Evolutionary conservation across 2,113 vertebrate species (phyloP).

Genomic region (Stictonetta naevosa): DNA sequence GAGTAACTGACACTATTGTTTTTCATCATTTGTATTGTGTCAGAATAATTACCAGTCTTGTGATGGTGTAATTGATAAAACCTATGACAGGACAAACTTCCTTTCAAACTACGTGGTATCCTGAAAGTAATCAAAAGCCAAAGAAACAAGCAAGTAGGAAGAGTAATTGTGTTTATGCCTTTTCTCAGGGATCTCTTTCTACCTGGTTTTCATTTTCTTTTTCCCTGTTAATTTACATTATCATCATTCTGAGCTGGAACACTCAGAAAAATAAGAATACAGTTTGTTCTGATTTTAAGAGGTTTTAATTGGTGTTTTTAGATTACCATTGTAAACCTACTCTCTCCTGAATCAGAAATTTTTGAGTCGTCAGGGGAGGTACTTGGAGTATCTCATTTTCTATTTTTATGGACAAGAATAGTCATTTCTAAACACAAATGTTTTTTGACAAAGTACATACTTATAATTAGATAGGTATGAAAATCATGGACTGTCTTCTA

Average conservation of each 20-base stretch:
- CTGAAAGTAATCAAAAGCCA: conserved; percentile 12
- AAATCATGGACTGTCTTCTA: not conserved
- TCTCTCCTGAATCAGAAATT: not conserved
- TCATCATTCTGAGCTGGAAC: not conserved
- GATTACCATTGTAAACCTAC: not conserved
- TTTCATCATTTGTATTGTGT: not conserved
- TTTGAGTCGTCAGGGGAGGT: not conserved
- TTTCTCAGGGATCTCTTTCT: conserved; percentile 33
- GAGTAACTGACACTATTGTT: not conserved
- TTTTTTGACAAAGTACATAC: not conserved
- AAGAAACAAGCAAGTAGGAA: not conserved
- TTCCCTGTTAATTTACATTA: not conserved
- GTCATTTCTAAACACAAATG: not conserved
- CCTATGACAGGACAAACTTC: not conserved
- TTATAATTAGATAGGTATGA: not conserved
- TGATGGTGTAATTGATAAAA: not conserved
- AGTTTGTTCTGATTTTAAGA: conserved; percentile 4
- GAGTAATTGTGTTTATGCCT: not conserved
- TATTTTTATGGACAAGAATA: conserved; percentile 35
- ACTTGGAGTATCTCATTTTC: not conserved
- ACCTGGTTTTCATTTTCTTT: not conserved
- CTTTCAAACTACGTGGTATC: not conserved
- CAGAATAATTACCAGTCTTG: not conserved
- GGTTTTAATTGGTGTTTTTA: not conserved
- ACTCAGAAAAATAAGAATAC: not conserved